phyloP scores from a whole-genome alignment of 2,888 invertebrate genomes.

The Lacanobia wlatinum region DNA sequence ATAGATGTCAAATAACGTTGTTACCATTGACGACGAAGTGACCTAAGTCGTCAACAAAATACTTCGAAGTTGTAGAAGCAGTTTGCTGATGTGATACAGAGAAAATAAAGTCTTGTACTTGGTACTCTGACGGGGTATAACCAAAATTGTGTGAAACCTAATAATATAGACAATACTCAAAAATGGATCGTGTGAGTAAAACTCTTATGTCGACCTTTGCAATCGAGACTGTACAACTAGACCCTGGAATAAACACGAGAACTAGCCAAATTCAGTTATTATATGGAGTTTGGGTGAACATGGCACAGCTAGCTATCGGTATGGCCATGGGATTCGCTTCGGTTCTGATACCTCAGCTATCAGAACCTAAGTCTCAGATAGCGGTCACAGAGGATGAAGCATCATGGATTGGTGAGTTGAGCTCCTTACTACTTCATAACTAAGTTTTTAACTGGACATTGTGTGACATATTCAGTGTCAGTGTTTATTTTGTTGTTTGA shows the following conservation, averaged over 20 bases:
- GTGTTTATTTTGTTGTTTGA: background rate
- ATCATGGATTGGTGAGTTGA: conserved; percentile 91
- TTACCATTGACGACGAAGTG: background rate
- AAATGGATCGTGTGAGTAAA: background rate
- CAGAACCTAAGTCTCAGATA: conserved; percentile 80
- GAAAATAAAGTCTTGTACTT: background rate
- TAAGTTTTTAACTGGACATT: background rate
- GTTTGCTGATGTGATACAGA: background rate
- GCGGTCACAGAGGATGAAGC: conserved; percentile 83
- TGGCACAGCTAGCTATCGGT: conserved; percentile 91
- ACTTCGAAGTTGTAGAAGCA: background rate
- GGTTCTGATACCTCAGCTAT: conserved; percentile 90
- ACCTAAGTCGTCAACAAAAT: background rate
- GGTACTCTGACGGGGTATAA: background rate
- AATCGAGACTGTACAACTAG: conserved; percentile 42
- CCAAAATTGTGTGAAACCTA: background rate
- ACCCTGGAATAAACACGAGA: conserved; percentile 75
- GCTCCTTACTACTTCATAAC: background rate
- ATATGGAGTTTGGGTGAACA: conserved; percentile 84
- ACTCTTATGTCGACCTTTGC: background rate
- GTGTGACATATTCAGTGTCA: background rate
- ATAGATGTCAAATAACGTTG: background rate
- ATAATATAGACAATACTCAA: background rate
- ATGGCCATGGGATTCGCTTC: conserved; percentile 92
- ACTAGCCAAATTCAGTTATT: conserved; percentile 78